Percentiles rank a stretch among this genome's conserved stretches.
phyloP scores from a whole-genome alignment of 1,140 invertebrate species.

The Drosophila nigrodunni region DNA sequence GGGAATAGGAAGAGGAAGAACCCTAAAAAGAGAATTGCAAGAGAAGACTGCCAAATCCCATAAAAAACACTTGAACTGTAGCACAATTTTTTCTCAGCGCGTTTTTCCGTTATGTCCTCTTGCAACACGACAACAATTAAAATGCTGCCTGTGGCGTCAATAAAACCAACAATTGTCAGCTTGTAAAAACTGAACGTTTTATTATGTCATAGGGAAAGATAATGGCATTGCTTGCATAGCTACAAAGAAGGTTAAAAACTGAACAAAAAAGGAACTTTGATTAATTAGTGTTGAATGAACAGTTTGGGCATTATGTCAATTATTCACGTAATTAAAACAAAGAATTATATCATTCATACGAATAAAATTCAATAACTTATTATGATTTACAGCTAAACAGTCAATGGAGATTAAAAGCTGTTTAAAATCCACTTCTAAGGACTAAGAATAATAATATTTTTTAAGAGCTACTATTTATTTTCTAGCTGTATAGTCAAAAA shows the following conservation, averaged over 20 bases:
- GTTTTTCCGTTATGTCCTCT: slow-evolving; percentile 25
- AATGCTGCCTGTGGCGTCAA: slow-evolving; percentile 63
- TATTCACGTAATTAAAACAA: no score
- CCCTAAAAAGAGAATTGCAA: slow-evolving; percentile 12
- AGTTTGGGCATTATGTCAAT: background rate
- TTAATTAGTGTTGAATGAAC: slow-evolving; percentile 12
- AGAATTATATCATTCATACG: no score
- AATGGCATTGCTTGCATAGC: background rate
- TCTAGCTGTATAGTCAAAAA: no score
- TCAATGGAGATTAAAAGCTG: no score
- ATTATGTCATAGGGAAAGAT: slow-evolving; percentile 17
- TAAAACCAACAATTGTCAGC: slow-evolving; percentile 61
- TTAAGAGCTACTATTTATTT: no score
- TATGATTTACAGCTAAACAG: no score
- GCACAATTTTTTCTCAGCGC: slow-evolving; percentile 29
- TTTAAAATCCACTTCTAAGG: no score
- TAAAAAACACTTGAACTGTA: slow-evolving; percentile 35
- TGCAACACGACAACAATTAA: slow-evolving; percentile 66
- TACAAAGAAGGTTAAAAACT: background rate
- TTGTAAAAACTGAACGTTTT: slow-evolving; percentile 51
- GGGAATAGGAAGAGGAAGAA: background rate
- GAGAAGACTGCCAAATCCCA: slow-evolving; percentile 38
- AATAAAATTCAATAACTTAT: no score
- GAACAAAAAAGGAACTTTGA: background rate
- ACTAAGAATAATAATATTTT: no score